Percentiles rank a stretch among this genome's conserved stretches.
These are phyloP conservation scores for Garra rufa DNA, from an alignment of 2,113 vertebrate species.

Conservation along the genomic window DNA sequence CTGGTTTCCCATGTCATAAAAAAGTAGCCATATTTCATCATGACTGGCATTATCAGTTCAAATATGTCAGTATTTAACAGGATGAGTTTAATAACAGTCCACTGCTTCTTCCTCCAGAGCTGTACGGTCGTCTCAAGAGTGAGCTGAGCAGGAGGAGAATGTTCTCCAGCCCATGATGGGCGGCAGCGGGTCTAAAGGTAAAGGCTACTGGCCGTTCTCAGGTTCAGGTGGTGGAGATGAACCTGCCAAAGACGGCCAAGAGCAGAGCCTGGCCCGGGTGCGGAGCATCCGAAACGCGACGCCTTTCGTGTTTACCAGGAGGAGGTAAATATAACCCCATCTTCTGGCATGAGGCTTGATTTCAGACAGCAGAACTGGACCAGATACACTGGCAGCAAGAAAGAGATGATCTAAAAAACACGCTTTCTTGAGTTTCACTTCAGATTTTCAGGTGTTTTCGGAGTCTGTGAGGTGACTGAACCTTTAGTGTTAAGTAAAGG, in stretches of 20 bases:
- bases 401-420: background rate
- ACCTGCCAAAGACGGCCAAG: slow-evolving; percentile 75
- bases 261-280: slow-evolving; percentile 82
- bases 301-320: slow-evolving; percentile 91
- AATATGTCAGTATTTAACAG: slow-evolving; percentile 7
- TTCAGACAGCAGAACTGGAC: background rate
- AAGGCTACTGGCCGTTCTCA: slow-evolving; percentile 91
- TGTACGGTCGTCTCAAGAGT: slow-evolving; percentile 58
- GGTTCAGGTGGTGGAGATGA: slow-evolving; percentile 79
- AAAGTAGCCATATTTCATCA: background rate
- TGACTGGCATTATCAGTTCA: background rate
- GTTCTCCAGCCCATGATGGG: slow-evolving; percentile 88
- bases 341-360: background rate
- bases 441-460: background rate
- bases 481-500: background rate
- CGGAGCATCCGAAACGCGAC: slow-evolving; percentile 80
- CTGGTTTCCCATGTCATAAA: background rate
- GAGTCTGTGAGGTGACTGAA: background rate
- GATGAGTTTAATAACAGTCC: background rate
- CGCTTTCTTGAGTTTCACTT: background rate
- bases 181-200: slow-evolving; percentile 89
- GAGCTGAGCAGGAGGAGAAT: slow-evolving; percentile 75
- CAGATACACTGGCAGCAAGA: background rate
- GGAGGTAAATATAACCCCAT: slow-evolving; percentile 79
- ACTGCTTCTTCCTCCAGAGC: slow-evolving; percentile 31